Evolutionary conservation across 2,797 vertebrate genomes (phyloP).

Genomic region (Bovichtus variegatus): DNA sequence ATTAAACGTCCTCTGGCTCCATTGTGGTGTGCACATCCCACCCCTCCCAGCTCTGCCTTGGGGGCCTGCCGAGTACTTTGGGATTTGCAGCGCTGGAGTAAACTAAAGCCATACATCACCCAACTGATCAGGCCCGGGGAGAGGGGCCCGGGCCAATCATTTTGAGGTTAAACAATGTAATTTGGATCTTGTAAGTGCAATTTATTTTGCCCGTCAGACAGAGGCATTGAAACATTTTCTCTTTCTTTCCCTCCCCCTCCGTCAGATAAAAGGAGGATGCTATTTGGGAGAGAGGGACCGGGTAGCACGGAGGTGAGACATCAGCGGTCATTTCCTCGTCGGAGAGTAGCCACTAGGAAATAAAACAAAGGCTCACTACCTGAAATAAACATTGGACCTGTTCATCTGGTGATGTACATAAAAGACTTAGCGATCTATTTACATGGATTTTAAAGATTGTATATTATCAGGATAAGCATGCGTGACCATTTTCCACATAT

Average conservation of each 20-base stretch:
- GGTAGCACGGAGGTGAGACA: slow-evolving; percentile 64
- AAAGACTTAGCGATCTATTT: background rate
- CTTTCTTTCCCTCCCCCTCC: slow-evolving; percentile 50
- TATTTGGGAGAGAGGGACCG: slow-evolving; percentile 62
- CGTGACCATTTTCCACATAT: background rate
- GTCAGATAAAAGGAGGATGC: slow-evolving; percentile 73
- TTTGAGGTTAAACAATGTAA: slow-evolving; percentile 96
- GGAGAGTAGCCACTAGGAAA: slow-evolving; percentile 42
- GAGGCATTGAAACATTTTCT: slow-evolving; percentile 80
- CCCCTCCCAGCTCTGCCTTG: slow-evolving; percentile 83
- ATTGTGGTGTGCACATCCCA: slow-evolving; percentile 77
- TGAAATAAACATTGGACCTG: slow-evolving; percentile 25
- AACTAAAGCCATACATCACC: slow-evolving; percentile 98
- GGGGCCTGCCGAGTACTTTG: slow-evolving; percentile 85
- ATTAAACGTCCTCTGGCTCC: slow-evolving; percentile 92
- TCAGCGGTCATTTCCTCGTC: slow-evolving; percentile 54
- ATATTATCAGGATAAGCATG: background rate
- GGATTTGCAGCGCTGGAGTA: slow-evolving; percentile 94
- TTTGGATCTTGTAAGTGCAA: slow-evolving; percentile 88
- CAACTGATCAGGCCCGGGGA: slow-evolving; percentile 83
- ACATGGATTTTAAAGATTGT: background rate
- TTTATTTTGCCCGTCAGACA: slow-evolving; percentile 86
- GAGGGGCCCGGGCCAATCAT: slow-evolving; percentile 94
- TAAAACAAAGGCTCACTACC: slow-evolving; percentile 37
- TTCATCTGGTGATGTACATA: slow-evolving; percentile 16